Evolutionary conservation across 2,113 vertebrate species (phyloP).

Genomic region (Pangasianodon hypophthalmus): DNA sequence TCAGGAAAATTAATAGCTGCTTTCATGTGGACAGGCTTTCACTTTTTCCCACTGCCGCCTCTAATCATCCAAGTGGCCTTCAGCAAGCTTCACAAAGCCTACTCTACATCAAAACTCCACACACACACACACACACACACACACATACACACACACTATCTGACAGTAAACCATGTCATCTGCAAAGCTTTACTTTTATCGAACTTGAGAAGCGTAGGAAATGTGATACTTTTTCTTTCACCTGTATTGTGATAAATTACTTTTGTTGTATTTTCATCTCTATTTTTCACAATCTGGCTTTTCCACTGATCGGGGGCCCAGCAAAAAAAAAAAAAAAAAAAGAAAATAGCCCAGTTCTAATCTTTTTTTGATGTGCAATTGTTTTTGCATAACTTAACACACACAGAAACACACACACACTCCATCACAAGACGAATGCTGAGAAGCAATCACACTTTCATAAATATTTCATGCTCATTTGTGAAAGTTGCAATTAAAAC

Average conservation of each 20-base stretch:
- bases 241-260: background rate
- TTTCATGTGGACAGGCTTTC: constrained; percentile 61
- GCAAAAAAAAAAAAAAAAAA: background rate
- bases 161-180: constrained; percentile 27
- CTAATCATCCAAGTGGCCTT: constrained; percentile 43
- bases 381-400: background rate
- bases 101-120: constrained; percentile 23
- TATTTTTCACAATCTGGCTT: background rate
- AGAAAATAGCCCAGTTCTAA: background rate
- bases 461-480: background rate
- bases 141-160: no score
- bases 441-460: background rate
- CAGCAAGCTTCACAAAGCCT: constrained; percentile 18
- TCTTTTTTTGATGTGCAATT: background rate
- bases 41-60: constrained; percentile 47
- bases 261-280: background rate
- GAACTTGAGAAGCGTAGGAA: constrained; percentile 9
- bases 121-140: background rate
- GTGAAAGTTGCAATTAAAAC: background rate
- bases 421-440: background rate
- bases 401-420: background rate
- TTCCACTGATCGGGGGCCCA: background rate
- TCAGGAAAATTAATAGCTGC: constrained; percentile 63
- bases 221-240: background rate
- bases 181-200: constrained; percentile 3